phyloP scores from a whole-genome alignment of 2,797 vertebrate genomes.

The Acanthurus leucopareius region DNA sequence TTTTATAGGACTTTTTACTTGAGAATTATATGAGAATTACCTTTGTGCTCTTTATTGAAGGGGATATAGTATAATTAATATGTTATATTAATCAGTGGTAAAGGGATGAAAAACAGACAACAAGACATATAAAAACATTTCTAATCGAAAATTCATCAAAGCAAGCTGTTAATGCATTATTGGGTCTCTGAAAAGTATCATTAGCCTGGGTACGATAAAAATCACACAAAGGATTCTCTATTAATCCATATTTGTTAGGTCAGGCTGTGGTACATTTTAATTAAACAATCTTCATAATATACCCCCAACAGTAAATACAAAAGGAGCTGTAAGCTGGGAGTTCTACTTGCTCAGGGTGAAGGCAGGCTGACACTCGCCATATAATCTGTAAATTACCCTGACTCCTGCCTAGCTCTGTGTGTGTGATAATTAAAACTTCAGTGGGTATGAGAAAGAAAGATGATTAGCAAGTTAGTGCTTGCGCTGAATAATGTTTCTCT shows the following conservation, averaged over 20 bases:
- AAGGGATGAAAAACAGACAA: background rate
- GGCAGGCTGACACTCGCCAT: constrained; percentile 83
- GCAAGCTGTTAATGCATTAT: background rate
- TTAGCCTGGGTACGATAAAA: background rate
- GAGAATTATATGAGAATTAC: no score
- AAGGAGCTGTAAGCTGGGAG: constrained; percentile 65
- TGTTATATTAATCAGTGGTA: background rate
- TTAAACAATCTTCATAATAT: constrained; percentile 39
- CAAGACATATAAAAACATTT: background rate
- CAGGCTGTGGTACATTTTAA: constrained; percentile 46
- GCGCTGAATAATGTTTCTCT: constrained; percentile 59
- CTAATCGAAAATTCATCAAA: background rate
- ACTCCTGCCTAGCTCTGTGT: constrained; percentile 69
- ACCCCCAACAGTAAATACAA: constrained; percentile 35
- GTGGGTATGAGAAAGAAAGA: constrained; percentile 76
- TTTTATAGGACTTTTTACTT: no score
- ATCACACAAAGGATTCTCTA: background rate
- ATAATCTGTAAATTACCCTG: constrained; percentile 79
- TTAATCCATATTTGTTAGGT: constrained; percentile 7
- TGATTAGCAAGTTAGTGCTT: constrained; percentile 85
- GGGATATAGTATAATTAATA: background rate
- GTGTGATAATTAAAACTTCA: constrained; percentile 81
- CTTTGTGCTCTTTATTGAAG: background rate
- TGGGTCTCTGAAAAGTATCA: background rate
- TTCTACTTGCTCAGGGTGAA: constrained; percentile 65